phyloP scores from a whole-genome alignment of 35 echinoderm and acorn worm genomes.

The Lytechinus pictus region DNA sequence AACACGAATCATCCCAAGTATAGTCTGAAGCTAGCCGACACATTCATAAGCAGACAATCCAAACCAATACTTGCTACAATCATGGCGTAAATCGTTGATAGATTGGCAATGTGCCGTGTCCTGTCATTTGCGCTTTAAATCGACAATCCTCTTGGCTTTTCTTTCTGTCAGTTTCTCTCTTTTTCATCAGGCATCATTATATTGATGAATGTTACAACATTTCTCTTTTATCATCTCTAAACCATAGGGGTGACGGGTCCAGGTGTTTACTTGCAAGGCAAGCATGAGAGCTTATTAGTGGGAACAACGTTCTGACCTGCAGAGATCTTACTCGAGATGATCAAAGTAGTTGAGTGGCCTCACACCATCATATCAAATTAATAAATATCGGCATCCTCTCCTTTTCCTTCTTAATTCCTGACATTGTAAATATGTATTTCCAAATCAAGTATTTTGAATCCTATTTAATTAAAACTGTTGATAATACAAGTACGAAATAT shows the following conservation, averaged over 20 bases:
- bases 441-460: background rate
- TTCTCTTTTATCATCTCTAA: constrained; percentile 22
- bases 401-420: background rate
- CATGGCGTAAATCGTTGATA: constrained; percentile 3
- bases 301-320: background rate
- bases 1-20: background rate
- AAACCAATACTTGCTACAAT: background rate
- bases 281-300: background rate
- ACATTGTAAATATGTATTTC: background rate
- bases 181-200: constrained; percentile 22
- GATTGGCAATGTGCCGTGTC: background rate
- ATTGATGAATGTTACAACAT: constrained; percentile 53
- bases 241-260: background rate
- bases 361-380: background rate
- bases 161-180: background rate
- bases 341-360: background rate
- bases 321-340: background rate
- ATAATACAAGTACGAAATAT: too few relatives aligned
- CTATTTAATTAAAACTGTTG: background rate
- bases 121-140: background rate
- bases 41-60: constrained; percentile 11
- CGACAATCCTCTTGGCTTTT: constrained; percentile 15
- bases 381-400: background rate
- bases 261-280: background rate
- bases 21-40: background rate